phyloP scores from a whole-genome alignment of 2,888 invertebrate species.

The Sericinus montela region DNA sequence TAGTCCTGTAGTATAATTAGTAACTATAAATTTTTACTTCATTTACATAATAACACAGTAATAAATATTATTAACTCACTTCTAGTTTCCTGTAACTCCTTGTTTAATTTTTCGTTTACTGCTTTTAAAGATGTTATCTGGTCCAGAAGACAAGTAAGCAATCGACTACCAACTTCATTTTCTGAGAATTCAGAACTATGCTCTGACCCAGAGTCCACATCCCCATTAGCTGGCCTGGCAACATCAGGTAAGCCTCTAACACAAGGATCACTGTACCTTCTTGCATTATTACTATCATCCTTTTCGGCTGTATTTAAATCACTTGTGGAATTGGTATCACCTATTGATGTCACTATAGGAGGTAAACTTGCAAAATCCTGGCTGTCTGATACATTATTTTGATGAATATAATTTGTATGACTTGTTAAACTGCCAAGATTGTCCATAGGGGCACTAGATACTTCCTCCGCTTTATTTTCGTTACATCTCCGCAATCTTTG shows the following conservation, averaged over 20 bases:
- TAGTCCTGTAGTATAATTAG: no score
- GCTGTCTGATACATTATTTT: conserved; percentile 62
- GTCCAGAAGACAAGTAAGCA: conserved; percentile 83
- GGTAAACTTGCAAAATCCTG: conserved; percentile 84
- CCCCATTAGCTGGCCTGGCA: conserved; percentile 63
- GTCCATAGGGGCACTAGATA: conserved; percentile 41
- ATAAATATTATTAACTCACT: conserved; percentile 52
- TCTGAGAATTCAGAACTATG: conserved; percentile 74
- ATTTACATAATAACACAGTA: neutral
- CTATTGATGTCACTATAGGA: conserved; percentile 81
- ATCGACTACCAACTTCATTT: conserved; percentile 76
- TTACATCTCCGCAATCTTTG: conserved; percentile 49
- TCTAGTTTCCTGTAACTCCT: conserved; percentile 86
- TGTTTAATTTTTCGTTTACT: conserved; percentile 85
- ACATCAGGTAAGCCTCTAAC: conserved; percentile 71
- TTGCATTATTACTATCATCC: conserved; percentile 72
- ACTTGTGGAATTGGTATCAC: conserved; percentile 68
- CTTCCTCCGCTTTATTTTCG: conserved; percentile 53
- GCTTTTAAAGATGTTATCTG: conserved; percentile 86
- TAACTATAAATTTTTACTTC: no score
- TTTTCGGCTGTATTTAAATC: conserved; percentile 70
- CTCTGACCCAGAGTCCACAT: conserved; percentile 74
- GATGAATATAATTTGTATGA: conserved; percentile 51
- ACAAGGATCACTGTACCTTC: conserved; percentile 85
- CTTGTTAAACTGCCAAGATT: conserved; percentile 35